Base-by-base conservation (phyloP, 2,888 invertebrate species). In the Drosophila prostipennis region DNA sequence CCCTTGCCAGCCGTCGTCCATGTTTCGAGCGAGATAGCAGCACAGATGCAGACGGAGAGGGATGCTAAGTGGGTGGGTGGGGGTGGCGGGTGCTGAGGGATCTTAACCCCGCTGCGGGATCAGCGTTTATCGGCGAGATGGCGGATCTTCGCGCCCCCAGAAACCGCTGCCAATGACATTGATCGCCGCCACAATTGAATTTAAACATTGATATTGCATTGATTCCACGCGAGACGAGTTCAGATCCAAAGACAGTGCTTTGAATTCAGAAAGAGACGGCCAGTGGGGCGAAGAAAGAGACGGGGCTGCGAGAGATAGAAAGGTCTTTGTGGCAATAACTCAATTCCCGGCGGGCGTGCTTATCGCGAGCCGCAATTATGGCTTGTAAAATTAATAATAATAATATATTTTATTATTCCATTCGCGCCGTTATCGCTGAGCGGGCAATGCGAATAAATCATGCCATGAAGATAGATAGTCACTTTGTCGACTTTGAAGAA, bases 321-420 rank as follows among this genome's bases (percentile, higher is more conserved):
- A 26, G 29, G 37, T 16, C 55, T 39, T 39, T 37, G 52, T 52
- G 39, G n/a, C 52, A 39, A 59, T 68, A 54, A 71, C 65, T 70
- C 74, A 74, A 64, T 76, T 73, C 16, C 51, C 54, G 8, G 37
- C 42, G 34, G 19, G 14, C 23, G 46, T 23, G 56, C 73, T 77
- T 78, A 81, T 79, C 84, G 70, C 59, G 65, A 80, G 70, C 72
- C 71, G 76, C 55, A 76, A 76, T 85, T 79, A 82, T 80, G 70
- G 75, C 79, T 72, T 80, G 87, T 79, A 80, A 82, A 84, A 82
- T 84, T 84, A 84, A 87, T 85, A 76, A 85, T 76, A 74, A 82
- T 80, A 87, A 85, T 87, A 80, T 70, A 78, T 76, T 77, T 80
- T 64, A 79, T 85, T 87, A 85, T 74, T 79, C 71, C 64, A 77